Conservation (phyloP, 2,113 vertebrate genomes). For the Peucedramus taeniatus region DNA sequence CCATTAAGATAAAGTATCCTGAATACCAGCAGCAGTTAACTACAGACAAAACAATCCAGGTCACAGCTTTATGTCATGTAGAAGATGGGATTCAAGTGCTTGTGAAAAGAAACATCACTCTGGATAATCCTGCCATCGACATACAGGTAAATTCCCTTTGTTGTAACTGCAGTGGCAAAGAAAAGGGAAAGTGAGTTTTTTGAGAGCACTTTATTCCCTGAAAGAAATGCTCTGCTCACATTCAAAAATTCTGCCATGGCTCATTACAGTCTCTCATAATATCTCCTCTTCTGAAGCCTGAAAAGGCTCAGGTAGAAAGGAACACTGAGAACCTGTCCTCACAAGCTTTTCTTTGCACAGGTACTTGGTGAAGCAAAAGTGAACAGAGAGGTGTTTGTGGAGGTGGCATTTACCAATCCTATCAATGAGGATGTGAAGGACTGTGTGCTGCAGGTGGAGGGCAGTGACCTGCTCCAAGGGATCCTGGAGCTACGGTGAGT, state of each 20-base stretch:
- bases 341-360: slow-evolving; percentile 14
- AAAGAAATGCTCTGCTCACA: background rate
- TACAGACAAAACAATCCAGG: slow-evolving; percentile 71
- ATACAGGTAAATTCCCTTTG: slow-evolving; percentile 64
- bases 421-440: slow-evolving; percentile 39
- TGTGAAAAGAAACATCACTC: slow-evolving; percentile 60
- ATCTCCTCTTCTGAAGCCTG: background rate
- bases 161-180: background rate
- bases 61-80: slow-evolving; percentile 70
- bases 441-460: slow-evolving; percentile 72
- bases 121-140: slow-evolving; percentile 69
- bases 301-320: background rate
- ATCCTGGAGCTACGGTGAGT: slow-evolving; percentile 69
- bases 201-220: background rate
- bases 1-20: slow-evolving; percentile 63
- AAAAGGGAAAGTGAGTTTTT: background rate
- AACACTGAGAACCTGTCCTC: background rate
- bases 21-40: slow-evolving; percentile 72
- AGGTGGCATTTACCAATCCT: slow-evolving; percentile 74
- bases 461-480: slow-evolving; percentile 67
- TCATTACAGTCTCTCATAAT: background rate
- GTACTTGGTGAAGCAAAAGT: slow-evolving; percentile 56
- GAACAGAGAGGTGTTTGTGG: slow-evolving; percentile 51
- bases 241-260: background rate
- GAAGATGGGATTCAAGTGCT: slow-evolving; percentile 51